Percentiles rank a stretch among this genome's conserved stretches.
phyloP scores from a whole-genome alignment of 1,140 invertebrate genomes.

The Araneus ventricosus region DNA sequence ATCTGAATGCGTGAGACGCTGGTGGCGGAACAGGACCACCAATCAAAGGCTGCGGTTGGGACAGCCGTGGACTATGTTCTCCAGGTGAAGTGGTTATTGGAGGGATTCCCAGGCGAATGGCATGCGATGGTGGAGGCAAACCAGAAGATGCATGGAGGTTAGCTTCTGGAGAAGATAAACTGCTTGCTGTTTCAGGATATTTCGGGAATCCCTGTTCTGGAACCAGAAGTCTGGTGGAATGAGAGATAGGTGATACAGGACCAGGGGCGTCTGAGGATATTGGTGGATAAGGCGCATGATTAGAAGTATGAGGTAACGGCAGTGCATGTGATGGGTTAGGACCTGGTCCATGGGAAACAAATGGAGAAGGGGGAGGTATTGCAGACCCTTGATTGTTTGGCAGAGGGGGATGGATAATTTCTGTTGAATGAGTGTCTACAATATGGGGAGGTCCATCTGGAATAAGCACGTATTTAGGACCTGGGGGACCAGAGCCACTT shows the following conservation, averaged over 20 bases:
- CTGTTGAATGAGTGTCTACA: slow-evolving; percentile 1
- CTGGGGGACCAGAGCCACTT: neutral
- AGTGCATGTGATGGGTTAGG: neutral
- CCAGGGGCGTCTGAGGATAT: neutral
- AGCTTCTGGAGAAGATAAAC: neutral
- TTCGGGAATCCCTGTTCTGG: neutral
- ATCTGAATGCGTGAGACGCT: slow-evolving; percentile 41
- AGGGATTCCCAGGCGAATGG: neutral
- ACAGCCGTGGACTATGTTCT: neutral
- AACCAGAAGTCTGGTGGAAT: slow-evolving; percentile 56
- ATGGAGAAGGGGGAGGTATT: neutral
- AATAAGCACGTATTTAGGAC: slow-evolving; percentile 35
- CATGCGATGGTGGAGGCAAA: neutral
- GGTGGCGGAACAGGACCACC: neutral
- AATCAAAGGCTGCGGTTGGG: neutral
- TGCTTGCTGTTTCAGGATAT: too few species aligned
- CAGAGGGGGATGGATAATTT: slow-evolving; percentile 56
- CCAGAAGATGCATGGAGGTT: neutral
- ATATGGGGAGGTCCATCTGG: slow-evolving; percentile 35
- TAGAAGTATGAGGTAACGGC: neutral
- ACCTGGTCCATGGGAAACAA: neutral
- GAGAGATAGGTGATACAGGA: slow-evolving; percentile 15
- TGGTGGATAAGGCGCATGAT: neutral
- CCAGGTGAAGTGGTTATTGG: too few species aligned
- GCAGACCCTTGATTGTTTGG: neutral